Conservation (phyloP, 2,113 vertebrate species). For the Lepus americanus region DNA sequence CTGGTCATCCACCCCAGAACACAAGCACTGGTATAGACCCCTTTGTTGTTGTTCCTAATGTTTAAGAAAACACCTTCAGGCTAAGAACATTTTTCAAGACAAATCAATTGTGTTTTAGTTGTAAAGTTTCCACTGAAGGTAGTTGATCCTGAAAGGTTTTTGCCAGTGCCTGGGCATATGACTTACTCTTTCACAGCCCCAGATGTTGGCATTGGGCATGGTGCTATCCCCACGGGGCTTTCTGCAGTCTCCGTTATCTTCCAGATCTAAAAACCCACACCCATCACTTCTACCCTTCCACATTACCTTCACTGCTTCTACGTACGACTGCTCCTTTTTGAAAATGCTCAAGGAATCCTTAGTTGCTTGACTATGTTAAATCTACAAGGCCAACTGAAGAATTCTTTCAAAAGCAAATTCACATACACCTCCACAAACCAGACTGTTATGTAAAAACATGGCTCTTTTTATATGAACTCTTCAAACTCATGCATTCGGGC, state of each 20-base stretch:
- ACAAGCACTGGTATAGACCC: not conserved
- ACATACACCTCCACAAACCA: not conserved
- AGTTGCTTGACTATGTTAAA: not conserved
- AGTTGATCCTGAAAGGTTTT: not conserved
- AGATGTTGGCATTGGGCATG: not conserved
- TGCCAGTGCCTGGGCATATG: no score
- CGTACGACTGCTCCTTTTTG: not conserved
- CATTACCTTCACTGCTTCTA: not conserved
- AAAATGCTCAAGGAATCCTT: not conserved
- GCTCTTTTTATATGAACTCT: not conserved
- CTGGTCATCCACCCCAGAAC: not conserved
- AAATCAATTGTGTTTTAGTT: not conserved
- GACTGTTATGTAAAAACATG: not conserved
- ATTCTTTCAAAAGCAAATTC: not conserved
- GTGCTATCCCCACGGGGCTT: not conserved
- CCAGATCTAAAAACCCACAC: not conserved
- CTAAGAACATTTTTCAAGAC: not conserved
- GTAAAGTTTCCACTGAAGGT: not conserved
- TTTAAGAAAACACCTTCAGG: not conserved
- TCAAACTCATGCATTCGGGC: not conserved
- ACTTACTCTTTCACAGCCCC: not conserved
- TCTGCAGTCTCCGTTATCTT: not conserved
- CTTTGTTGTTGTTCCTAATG: not conserved
- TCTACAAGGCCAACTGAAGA: not conserved
- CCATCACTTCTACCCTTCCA: not conserved